phyloP scores from a whole-genome alignment of 2,113 vertebrate species.

The Cynopterus brachyotis region DNA sequence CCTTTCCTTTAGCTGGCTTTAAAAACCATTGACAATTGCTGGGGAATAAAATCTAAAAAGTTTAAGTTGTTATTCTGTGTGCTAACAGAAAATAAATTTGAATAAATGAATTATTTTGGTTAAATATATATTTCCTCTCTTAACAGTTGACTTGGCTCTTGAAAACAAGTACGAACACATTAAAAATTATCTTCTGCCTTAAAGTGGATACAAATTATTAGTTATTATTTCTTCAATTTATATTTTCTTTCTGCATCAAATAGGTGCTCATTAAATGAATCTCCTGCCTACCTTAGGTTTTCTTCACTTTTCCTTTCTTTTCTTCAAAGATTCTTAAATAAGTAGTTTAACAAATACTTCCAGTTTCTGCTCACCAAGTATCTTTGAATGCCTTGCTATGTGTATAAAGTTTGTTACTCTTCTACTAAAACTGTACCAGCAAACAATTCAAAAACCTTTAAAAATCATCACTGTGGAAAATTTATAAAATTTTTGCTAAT shows the following conservation, averaged over 20 bases:
- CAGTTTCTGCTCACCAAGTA: background rate
- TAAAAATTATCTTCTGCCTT: background rate
- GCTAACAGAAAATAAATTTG: background rate
- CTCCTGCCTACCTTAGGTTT: background rate
- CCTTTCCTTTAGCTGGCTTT: background rate
- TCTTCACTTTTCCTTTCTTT: background rate
- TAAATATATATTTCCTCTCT: background rate
- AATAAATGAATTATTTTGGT: slow-evolving; percentile 1
- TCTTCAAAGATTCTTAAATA: background rate
- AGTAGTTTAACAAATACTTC: background rate
- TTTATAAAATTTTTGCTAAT: background rate
- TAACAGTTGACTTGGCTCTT: background rate
- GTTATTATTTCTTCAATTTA: background rate
- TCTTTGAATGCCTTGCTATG: background rate
- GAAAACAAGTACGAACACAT: background rate
- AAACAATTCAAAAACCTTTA: background rate
- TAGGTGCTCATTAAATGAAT: background rate
- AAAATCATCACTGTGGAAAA: background rate
- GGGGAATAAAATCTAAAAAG: background rate
- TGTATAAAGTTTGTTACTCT: background rate
- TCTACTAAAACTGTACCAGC: background rate
- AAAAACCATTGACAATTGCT: background rate
- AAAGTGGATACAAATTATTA: background rate
- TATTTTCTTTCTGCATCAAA: background rate
- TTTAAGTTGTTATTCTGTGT: background rate